A percentile compares a stretch with the other conserved stretches of the same genome.
phyloP scores from a whole-genome alignment of 2,888 invertebrate genomes.

The Ophion obscuratus region DNA sequence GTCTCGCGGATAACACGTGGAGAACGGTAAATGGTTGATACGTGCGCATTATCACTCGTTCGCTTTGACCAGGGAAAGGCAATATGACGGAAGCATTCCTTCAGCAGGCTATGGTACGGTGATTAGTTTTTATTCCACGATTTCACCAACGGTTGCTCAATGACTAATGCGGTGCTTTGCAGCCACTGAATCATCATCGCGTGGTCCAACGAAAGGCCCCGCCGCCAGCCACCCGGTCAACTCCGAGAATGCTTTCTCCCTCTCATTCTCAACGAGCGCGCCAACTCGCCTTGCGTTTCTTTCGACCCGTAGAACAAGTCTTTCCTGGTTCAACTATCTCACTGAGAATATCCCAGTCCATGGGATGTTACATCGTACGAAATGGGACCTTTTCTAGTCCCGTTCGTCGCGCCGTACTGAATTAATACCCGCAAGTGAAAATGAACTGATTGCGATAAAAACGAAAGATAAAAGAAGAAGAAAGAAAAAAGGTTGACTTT shows the following conservation, averaged over 20 bases:
- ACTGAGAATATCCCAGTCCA: neutral
- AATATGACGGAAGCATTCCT: neutral
- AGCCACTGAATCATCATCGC: neutral
- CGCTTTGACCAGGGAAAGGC: neutral
- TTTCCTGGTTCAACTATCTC: slow-evolving; percentile 23
- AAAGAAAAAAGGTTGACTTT: no score
- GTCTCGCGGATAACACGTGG: no score
- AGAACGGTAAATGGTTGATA: no score
- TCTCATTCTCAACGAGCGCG: slow-evolving; percentile 18
- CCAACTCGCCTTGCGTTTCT: slow-evolving; percentile 10
- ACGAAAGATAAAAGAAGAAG: no score
- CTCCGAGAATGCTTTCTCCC: slow-evolving; percentile 25
- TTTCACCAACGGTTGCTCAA: slow-evolving; percentile 49
- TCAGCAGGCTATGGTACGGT: neutral
- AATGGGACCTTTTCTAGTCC: no score
- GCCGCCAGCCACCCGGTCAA: neutral
- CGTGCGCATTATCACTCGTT: neutral
- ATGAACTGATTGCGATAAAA: no score
- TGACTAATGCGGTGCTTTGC: slow-evolving; percentile 8
- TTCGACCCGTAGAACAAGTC: neutral
- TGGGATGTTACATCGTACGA: neutral
- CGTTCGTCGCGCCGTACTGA: no score
- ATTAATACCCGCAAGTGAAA: no score
- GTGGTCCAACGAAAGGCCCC: neutral
- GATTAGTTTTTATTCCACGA: slow-evolving; percentile 11